phyloP scores from a whole-genome alignment of 1,140 invertebrate species.

The Tetraneura akinire region DNA sequence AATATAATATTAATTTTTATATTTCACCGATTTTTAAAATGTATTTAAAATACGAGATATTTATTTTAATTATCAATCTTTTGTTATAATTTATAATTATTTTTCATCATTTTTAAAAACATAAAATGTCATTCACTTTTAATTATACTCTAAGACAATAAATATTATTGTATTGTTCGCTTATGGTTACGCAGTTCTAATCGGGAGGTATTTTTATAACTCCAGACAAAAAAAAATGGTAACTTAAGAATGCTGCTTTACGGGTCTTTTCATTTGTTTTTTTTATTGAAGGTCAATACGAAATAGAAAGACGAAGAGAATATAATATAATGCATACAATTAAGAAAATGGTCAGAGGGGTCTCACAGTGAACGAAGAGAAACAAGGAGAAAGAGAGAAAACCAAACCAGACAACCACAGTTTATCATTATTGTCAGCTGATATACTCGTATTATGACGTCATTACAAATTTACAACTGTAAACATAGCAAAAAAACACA shows the following conservation, averaged over 20 bases:
- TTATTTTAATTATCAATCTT: background rate
- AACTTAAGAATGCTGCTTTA: constrained; percentile 42
- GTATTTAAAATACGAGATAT: too few relatives aligned
- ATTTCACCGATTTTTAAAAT: too few relatives aligned
- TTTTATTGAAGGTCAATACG: constrained; percentile 24
- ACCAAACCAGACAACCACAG: constrained; percentile 27
- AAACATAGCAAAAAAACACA: background rate
- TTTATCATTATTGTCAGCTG: constrained; percentile 44
- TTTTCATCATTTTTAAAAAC: background rate
- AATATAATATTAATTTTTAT: too few relatives aligned
- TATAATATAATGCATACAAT: constrained; percentile 11
- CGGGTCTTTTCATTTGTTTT: constrained; percentile 37
- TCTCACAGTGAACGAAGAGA: constrained; percentile 32
- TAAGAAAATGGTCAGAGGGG: constrained; percentile 37
- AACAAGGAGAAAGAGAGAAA: constrained; percentile 10
- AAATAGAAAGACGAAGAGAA: background rate
- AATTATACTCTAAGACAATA: background rate
- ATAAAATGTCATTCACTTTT: constrained; percentile 9
- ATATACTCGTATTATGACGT: constrained; percentile 20
- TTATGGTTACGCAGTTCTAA: background rate
- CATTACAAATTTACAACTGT: constrained; percentile 42
- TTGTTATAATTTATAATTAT: background rate
- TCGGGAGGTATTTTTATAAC: background rate
- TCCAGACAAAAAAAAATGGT: constrained; percentile 44
- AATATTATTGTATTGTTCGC: background rate